Percentiles rank a stretch among this genome's conserved stretches.
phyloP scores from a whole-genome alignment of 1,140 invertebrate genomes.

The Microvelia longipes region DNA sequence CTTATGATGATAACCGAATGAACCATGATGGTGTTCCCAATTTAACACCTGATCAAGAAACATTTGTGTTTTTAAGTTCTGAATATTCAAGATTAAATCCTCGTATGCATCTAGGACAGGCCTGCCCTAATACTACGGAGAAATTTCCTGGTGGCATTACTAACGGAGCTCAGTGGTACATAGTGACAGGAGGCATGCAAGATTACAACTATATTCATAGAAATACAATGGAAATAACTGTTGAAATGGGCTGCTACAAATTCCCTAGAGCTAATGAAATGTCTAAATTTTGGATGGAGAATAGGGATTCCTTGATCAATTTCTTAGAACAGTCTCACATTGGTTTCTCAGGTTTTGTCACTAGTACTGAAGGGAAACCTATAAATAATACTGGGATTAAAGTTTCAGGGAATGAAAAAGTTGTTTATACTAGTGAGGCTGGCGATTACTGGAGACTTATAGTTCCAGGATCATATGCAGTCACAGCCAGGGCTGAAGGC shows the following conservation, averaged over 20 bases:
- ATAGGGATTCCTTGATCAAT: constrained; percentile 68
- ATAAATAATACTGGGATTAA: constrained; percentile 58
- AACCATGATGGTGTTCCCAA: not conserved
- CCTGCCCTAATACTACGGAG: constrained; percentile 53
- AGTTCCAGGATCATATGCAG: constrained; percentile 68
- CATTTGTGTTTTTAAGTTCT: constrained; percentile 76
- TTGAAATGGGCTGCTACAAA: constrained; percentile 95
- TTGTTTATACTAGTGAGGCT: constrained; percentile 43
- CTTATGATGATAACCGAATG: constrained; percentile 54
- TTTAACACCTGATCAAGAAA: constrained; percentile 72
- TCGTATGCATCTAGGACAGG: constrained; percentile 64
- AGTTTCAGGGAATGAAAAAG: constrained; percentile 55
- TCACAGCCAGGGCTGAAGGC: constrained; percentile 55
- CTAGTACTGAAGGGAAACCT: constrained; percentile 52
- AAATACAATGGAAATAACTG: constrained; percentile 94
- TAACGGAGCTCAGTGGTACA: constrained; percentile 52
- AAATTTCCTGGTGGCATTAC: constrained; percentile 74
- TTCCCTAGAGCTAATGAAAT: constrained; percentile 73
- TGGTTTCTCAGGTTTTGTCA: constrained; percentile 73
- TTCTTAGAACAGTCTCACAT: constrained; percentile 83
- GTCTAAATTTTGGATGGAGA: constrained; percentile 86
- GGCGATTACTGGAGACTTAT: constrained; percentile 93
- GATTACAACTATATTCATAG: constrained; percentile 97
- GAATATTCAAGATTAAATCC: constrained; percentile 80
- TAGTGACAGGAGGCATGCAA: constrained; percentile 52